phyloP scores from a whole-genome alignment of 2,113 vertebrate species.

The Chelonoidis abingdonii region DNA sequence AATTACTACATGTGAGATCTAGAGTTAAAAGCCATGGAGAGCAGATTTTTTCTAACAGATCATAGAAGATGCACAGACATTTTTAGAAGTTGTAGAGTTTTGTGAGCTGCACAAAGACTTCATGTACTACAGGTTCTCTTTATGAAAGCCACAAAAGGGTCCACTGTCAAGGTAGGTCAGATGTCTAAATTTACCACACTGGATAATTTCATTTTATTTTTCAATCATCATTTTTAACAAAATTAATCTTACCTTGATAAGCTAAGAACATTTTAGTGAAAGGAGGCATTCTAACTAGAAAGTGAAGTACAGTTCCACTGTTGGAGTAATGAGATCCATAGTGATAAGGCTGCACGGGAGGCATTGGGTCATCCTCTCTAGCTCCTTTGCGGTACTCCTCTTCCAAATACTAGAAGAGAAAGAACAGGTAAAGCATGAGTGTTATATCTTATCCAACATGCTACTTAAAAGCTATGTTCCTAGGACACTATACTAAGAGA shows the following conservation, averaged over 20 bases:
- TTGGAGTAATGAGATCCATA: slow-evolving; percentile 99
- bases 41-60: neutral
- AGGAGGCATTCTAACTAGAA: slow-evolving; percentile 96
- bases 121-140: neutral
- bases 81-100: neutral
- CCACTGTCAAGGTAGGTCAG: neutral
- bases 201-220: neutral
- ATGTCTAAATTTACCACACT: neutral
- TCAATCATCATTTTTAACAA: neutral
- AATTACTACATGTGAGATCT: neutral
- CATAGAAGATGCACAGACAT: neutral
- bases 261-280: slow-evolving; percentile 99
- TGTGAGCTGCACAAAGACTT: neutral
- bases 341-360: slow-evolving; percentile 97
- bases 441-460: neutral
- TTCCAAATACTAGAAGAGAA: slow-evolving; percentile 90
- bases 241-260: slow-evolving; percentile 89
- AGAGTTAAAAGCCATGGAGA: neutral
- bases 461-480: neutral
- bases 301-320: slow-evolving; percentile 97
- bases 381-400: slow-evolving; percentile 96
- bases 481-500: neutral
- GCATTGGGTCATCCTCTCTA: slow-evolving; percentile 97
- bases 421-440: neutral
- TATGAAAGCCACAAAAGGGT: neutral